phyloP scores from a whole-genome alignment of 2,113 vertebrate genomes.

The Theropithecus gelada region DNA sequence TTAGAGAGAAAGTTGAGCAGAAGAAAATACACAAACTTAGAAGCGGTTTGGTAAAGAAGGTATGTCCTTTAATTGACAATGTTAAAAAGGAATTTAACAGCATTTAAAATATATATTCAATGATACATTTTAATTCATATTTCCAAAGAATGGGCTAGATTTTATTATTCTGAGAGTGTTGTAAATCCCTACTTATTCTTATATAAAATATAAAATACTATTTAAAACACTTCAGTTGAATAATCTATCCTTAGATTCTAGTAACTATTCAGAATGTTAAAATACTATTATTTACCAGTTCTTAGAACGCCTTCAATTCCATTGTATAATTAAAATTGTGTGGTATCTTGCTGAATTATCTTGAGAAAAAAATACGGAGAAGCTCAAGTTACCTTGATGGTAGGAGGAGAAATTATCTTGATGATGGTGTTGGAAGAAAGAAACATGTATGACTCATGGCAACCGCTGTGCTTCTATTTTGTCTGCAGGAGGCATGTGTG shows the following conservation, averaged over 20 bases:
- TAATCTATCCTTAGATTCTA: neutral
- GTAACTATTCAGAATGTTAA: neutral
- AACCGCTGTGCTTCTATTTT: neutral
- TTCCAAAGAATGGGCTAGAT: neutral
- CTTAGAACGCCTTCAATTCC: neutral
- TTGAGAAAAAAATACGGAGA: neutral
- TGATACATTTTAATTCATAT: neutral
- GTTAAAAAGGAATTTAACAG: neutral
- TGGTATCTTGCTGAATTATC: neutral
- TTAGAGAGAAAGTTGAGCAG: neutral
- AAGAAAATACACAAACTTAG: neutral
- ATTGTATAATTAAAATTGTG: neutral
- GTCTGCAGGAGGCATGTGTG: neutral
- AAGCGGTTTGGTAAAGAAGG: neutral
- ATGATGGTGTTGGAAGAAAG: neutral
- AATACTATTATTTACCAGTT: neutral
- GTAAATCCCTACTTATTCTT: neutral
- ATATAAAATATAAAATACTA: neutral
- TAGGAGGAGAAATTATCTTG: neutral
- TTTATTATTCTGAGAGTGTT: neutral
- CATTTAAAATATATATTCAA: slow-evolving; percentile 21
- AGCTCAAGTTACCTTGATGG: neutral
- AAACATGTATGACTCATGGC: accelerated
- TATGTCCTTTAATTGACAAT: neutral
- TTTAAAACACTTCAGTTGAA: neutral